Evolutionary conservation across 1,140 invertebrate genomes (phyloP), one percentile per base, ranked within the genome.

Genomic region (Drosophila parvula): DNA sequence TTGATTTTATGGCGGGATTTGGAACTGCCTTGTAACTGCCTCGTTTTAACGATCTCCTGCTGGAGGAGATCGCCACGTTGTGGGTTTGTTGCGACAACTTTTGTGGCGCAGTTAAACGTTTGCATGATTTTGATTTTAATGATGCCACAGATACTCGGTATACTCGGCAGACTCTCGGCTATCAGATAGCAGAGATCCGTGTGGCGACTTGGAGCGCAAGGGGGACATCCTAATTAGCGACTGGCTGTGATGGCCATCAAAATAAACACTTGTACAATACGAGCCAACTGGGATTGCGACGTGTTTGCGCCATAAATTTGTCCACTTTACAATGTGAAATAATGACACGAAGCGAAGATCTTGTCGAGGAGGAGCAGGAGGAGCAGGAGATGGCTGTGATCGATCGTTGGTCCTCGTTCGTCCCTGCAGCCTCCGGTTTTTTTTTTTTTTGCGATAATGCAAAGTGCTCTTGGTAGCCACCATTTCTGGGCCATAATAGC

Each of bases 91-190:
- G 83, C 73, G 83, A 83, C 84, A 89, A 80, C 73, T 88, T 83
- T 89, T 88, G 84, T 89, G 51, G 77, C 80, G 80, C 62, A 74
- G 80, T 88, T 88, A 88, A 88, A 89, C 84, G 84, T 81, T 88
- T 88, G 83, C 83, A 88, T 88, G 83, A 88, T 88, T 88, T 83
- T 88, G 84, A 88, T 88, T 88, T 88, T 88, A 89, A 88, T 67
- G 84, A 83, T 86, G 76, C 69, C 56, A 70, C 78, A 63, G 62
- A 74, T 71, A 51, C 47, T 56, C 10, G 51, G 22, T 22, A 22
- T 22, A 22, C 22, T 22, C 3, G 40, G 10, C 0, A 27, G 34
- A 30, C 62, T 30, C 12, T 5, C 28, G 47, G 74, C 55, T 62
- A 57, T 12, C 28, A 55, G 62, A 56, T 47, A 50, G 14, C 41